Evolutionary conservation across 2,888 invertebrate genomes (phyloP), one percentile per base, ranked within the genome.

Genomic region (Eilema griseolum): DNA sequence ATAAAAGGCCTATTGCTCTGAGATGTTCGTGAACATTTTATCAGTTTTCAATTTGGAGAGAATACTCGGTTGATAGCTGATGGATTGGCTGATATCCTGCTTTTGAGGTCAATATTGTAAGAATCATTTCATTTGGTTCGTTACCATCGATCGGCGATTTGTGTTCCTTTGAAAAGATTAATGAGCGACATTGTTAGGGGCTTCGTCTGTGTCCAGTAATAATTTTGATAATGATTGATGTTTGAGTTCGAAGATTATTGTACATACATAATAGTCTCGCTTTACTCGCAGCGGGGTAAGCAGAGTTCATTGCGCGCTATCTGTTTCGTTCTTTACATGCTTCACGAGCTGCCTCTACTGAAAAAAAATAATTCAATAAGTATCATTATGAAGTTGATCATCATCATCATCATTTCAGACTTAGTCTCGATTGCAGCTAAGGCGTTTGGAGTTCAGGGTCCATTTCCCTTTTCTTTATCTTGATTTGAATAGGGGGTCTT

Each of bases 31-130:
- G 62, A 70, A 59, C 66, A 70, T 70, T 81, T 76, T 71, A 77
- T 75, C 77, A 75, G 73, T 72, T 74, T 82, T 75, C 75, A 72
- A 75, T 80, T 77, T 69, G 28, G 69, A 66, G 67, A 68, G 62
- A 78, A 70, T 62, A 62, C 70, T 73, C 70, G 69, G 67, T 71
- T 71, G 70, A 69, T 66, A 61, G 66, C 71, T 73, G 67, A 72
- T 70, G 56, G 67, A 67, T 61, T 61, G 69, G 75, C 69, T 52
- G 68, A 59, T 61, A 11, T 28, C 59, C 66, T 41, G 57, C 28
- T 57, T 62, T 61, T 66, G 33, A 28, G 66, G 12, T 65, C 41
- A 62, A 61, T 66, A 61, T 61, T 62, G 57, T 33, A 60, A 14
- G 60, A n/a, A 67, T 67, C 37, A 37, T 37, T 57, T 33, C 31